These are phyloP conservation scores for Tragelaphus eurycerus DNA, from an alignment of 2,797 vertebrate genomes.

Conservation along the genomic window DNA sequence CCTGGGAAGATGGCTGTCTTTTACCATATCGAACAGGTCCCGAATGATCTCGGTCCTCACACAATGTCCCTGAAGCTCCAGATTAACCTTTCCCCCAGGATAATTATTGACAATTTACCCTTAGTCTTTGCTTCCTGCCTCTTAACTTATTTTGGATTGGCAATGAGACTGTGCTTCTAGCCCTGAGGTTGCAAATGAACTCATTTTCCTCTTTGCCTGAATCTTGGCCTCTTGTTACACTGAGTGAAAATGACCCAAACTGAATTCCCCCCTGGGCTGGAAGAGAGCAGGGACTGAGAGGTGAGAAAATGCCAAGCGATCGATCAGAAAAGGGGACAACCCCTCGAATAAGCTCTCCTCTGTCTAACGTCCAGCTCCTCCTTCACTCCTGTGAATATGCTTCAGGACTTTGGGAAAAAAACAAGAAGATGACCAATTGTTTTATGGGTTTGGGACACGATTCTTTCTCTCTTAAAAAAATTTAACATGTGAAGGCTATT, in stretches of 20 bases:
- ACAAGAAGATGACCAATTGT: background rate
- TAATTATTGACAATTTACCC: conserved; percentile 52
- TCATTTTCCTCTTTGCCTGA: conserved; percentile 7
- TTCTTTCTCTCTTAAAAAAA: background rate
- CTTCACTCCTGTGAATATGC: background rate
- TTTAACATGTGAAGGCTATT: background rate
- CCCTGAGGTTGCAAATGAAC: conserved; percentile 47
- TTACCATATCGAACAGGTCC: conserved; percentile 1
- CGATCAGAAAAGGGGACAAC: background rate
- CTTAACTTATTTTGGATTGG: conserved; percentile 43
- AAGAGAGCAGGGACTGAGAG: background rate
- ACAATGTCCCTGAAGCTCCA: background rate
- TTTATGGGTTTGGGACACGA: background rate
- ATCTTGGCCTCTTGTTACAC: background rate
- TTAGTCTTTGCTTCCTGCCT: conserved; percentile 47
- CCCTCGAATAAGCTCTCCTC: background rate
- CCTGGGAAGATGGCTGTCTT: background rate
- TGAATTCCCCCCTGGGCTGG: background rate
- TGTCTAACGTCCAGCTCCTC: background rate
- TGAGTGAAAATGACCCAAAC: background rate
- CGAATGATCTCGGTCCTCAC: background rate
- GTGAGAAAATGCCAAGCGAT: background rate
- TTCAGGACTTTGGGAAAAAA: background rate
- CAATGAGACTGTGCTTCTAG: background rate
- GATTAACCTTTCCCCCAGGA: conserved; percentile 58